Base-by-base conservation (phyloP, 1,140 invertebrate species). In the Sweltsa coloradensis region DNA sequence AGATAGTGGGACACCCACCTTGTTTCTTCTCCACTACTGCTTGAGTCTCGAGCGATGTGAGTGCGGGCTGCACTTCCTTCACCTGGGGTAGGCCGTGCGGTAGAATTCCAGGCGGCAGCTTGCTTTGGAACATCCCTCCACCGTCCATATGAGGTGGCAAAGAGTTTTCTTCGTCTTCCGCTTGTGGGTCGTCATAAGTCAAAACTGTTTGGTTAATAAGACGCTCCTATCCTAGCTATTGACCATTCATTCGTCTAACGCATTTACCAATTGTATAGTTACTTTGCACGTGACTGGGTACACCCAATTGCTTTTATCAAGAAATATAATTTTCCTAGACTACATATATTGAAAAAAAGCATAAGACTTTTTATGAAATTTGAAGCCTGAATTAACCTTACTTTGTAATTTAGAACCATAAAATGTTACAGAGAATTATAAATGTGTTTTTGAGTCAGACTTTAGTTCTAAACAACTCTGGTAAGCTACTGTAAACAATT, bases 181-280 rank as follows among this genome's bases (percentile, higher is more conserved):
- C 89, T 69, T 80, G 79, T 69, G 81, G 79, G 76, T 95, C 90
- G 78, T 89, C 89, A 89, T 91, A 97, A 77, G 92, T 94, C 79
- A 97, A 87, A 87, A 96, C 92, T 97, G 80, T n/a, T n/a, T 81
- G 85, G 85, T 85, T 81, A 89, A 87, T 88, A 87, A 87, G 79
- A 47, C 57, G 31, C 46, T 13, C 22, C 6, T n/a, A 40, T 6
- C 22, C 16, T 11, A n/a, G 37, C 37, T n/a, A 31, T n/a, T 9
- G 9, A 31, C 29, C 29, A 31, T 41, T 45, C 51, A 24, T 31
- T 47, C 29, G n/a, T n/a, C n/a, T n/a, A n/a, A n/a, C n/a, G n/a
- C n/a, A n/a, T n/a, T n/a, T n/a, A n/a, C n/a, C n/a, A n/a, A n/a
- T n/a, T n/a, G n/a, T n/a, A n/a, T n/a, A n/a, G n/a, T n/a, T n/a